Base-by-base conservation (phyloP, 2,797 vertebrate genomes). In the Thalassophryne amazonica region DNA sequence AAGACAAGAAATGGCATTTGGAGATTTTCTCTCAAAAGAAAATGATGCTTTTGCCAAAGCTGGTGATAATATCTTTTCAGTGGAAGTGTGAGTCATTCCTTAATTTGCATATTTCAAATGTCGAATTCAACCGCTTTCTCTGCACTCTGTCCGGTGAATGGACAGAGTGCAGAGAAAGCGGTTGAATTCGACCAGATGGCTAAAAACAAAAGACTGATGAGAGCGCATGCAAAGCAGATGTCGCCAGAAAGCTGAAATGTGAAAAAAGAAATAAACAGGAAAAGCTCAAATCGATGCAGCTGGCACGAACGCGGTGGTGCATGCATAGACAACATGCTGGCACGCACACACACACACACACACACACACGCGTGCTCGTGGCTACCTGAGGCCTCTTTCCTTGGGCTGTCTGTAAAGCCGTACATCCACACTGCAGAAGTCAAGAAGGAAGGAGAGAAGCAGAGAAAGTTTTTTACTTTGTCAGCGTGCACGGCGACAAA, bases 351-450 rank as follows among this genome's bases (percentile, higher is more conserved):
- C 51, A 76, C 76, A 74, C n/a, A n/a, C n/a, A n/a, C n/a, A n/a
- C n/a, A n/a, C n/a, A n/a, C n/a, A n/a, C n/a, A n/a, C n/a, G n/a
- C n/a, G n/a, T n/a, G n/a, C n/a, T n/a, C n/a, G n/a, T 74, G 72
- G 75, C 76, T 94, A 99, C 96, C 96, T 99, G 93, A 43, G 48
- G 88, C 80, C 89, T 91, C 92, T 91, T 95, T 96, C 92, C 93
- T 95, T 61, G 94, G 94, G 86, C 94, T 94, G 88, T 97, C 95
- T 88, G 95, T 91, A 89, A 98, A 93, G 85, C 95, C 94, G 90
- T 95, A 98, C 92, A 98, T 94, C 96, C 96, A 98, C 76, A 98
- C 96, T 99, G 93, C 90, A 90, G 90, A 87, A 70, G 52, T 45
- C 66, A 69, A 74, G 57, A 64, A 74, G 27, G 60, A 72, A 75